Conservation (phyloP, 2,113 vertebrate species). For the Morone chrysops region DNA sequence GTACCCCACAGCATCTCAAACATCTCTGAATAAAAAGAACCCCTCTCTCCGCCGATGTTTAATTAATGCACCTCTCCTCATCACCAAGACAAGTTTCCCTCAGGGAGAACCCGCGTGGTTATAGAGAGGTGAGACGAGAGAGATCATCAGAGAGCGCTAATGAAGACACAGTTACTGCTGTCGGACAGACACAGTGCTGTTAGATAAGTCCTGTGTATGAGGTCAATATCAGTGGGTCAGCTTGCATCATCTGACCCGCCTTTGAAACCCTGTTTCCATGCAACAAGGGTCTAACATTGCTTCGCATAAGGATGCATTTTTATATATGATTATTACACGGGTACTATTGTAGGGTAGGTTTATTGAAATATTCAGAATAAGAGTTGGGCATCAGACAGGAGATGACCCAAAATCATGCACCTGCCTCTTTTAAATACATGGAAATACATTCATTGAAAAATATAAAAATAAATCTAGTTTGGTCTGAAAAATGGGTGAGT, state of each 20-base stretch:
- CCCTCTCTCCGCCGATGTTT: constrained; percentile 3
- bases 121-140: constrained; percentile 28
- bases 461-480: too few species aligned
- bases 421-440: too few species aligned
- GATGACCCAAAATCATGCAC: too few species aligned
- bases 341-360: not conserved
- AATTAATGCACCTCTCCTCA: constrained; percentile 54
- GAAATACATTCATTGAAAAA: too few species aligned
- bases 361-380: not conserved
- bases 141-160: constrained; percentile 29
- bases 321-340: not conserved
- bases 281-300: not conserved
- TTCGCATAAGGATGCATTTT: too few species aligned
- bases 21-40: constrained; percentile 27
- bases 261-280: not conserved
- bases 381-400: too few species aligned
- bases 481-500: too few species aligned
- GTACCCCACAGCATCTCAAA: constrained; percentile 13
- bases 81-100: constrained; percentile 24
- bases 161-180: constrained; percentile 44
- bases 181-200: constrained; percentile 4
- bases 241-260: not conserved
- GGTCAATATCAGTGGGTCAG: not conserved
- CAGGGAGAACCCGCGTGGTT: constrained; percentile 29
- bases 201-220: constrained; percentile 9